These are phyloP conservation scores for Monodelphis domestica DNA, from an alignment of 2,797 vertebrate genomes.

Conservation along the genomic window DNA sequence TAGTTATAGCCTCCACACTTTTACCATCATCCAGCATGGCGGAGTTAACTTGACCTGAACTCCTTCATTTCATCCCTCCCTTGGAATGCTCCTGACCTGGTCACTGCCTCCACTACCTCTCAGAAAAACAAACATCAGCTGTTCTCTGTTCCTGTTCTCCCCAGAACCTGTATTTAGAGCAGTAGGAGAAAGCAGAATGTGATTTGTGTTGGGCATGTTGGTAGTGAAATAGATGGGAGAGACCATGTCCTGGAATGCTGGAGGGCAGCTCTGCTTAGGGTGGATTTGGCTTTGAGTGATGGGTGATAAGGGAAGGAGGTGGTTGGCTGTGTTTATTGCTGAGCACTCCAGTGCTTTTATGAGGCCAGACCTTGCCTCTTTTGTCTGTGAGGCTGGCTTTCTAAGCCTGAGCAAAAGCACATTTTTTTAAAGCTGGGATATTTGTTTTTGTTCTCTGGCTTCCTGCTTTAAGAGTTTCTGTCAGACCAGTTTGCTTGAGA, in stretches of 20 bases:
- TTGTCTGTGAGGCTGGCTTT: neutral
- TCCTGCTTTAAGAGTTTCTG: conserved; percentile 69
- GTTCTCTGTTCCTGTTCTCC: neutral
- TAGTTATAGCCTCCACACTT: neutral
- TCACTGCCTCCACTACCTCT: neutral
- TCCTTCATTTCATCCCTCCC: too few relatives aligned
- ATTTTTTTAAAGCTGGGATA: neutral
- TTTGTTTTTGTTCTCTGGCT: conserved; percentile 63
- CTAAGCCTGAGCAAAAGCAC: neutral
- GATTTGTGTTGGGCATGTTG: neutral
- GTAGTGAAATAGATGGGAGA: neutral
- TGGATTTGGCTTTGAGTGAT: neutral
- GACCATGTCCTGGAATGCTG: neutral
- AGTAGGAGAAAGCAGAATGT: neutral
- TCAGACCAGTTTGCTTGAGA: conserved; percentile 75
- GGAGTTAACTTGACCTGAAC: neutral
- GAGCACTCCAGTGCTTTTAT: neutral
- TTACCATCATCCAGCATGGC: neutral
- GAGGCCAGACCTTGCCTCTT: neutral
- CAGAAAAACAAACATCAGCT: neutral
- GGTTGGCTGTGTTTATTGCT: neutral
- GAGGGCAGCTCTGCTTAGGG: neutral
- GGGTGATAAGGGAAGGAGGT: neutral
- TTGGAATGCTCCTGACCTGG: neutral
- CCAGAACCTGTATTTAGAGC: neutral